Conservation (phyloP, 2,797 vertebrate species). For the Chromis chromis region DNA sequence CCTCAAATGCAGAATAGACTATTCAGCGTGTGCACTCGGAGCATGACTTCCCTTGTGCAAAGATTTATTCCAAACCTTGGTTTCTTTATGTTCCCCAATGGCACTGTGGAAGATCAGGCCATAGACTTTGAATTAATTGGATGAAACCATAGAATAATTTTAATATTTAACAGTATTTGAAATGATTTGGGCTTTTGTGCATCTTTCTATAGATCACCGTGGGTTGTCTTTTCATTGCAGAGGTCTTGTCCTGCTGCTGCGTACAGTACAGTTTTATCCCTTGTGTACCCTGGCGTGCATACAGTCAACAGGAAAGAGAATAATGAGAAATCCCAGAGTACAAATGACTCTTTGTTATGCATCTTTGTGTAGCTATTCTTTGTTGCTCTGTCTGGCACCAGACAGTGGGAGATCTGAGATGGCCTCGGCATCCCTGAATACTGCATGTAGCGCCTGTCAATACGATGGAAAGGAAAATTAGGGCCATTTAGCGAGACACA, state of each 20-base stretch:
- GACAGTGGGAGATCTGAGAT: slow-evolving; percentile 15
- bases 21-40: not conserved
- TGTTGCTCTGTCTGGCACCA: slow-evolving; percentile 15
- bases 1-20: not conserved
- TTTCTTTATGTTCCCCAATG: slow-evolving; percentile 36
- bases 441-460: slow-evolving; percentile 20
- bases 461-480: slow-evolving; percentile 27
- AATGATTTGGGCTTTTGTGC: slow-evolving; percentile 22
- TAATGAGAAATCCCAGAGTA: slow-evolving; percentile 25
- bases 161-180: slow-evolving; percentile 21
- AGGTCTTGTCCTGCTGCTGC: slow-evolving; percentile 9
- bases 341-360: slow-evolving; percentile 31
- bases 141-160: slow-evolving; percentile 30
- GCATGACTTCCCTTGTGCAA: slow-evolving; percentile 6
- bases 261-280: not conserved
- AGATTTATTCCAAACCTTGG: slow-evolving; percentile 20
- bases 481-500: not conserved
- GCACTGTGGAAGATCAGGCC: slow-evolving; percentile 21
- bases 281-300: slow-evolving; percentile 7
- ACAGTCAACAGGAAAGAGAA: slow-evolving; percentile 16
- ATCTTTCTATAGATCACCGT: slow-evolving; percentile 14
- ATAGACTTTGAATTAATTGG: slow-evolving; percentile 32
- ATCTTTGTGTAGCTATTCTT: slow-evolving; percentile 17
- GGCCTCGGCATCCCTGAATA: slow-evolving; percentile 30
- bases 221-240: slow-evolving; percentile 7